A percentile compares a stretch with the other conserved stretches of the same genome.
Evolutionary conservation across 37 sponge, comb jelly and placozoan species (phyloP).

Genomic region (Ephydatia muelleri): DNA sequence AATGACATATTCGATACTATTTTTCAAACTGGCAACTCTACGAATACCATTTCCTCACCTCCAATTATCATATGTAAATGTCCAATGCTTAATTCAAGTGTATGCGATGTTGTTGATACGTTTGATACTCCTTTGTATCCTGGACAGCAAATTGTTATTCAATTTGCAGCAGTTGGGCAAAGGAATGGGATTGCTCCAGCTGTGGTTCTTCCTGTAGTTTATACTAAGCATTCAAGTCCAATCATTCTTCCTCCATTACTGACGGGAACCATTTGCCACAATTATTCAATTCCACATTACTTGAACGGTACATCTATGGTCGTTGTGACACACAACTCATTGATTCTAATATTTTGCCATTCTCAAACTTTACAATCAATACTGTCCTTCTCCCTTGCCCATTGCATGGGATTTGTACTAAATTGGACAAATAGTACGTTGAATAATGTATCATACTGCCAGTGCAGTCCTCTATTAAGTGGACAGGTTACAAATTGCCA

Average conservation of each 20-base stretch:
- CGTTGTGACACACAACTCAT: neutral
- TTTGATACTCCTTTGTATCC: neutral
- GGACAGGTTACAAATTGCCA: neutral
- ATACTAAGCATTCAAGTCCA: neutral
- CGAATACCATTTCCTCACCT: neutral
- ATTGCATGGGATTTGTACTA: neutral
- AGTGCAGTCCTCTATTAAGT: neutral
- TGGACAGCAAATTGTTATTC: neutral
- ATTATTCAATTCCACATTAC: neutral
- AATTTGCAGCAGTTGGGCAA: neutral
- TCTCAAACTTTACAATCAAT: neutral
- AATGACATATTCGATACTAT: neutral
- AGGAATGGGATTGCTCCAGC: neutral
- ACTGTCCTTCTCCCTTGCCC: neutral
- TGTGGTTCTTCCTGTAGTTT: neutral
- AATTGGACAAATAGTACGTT: neutral
- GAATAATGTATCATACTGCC: neutral
- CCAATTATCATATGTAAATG: neutral
- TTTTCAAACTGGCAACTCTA: neutral
- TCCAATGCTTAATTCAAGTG: neutral
- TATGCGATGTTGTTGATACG: neutral
- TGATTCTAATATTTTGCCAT: neutral
- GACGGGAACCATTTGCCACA: neutral
- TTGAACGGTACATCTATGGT: neutral
- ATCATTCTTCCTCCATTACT: neutral